Evolutionary conservation across 37 sponge, comb jelly and placozoan genomes (phyloP).

Genomic region (Eunapius fragilis): DNA sequence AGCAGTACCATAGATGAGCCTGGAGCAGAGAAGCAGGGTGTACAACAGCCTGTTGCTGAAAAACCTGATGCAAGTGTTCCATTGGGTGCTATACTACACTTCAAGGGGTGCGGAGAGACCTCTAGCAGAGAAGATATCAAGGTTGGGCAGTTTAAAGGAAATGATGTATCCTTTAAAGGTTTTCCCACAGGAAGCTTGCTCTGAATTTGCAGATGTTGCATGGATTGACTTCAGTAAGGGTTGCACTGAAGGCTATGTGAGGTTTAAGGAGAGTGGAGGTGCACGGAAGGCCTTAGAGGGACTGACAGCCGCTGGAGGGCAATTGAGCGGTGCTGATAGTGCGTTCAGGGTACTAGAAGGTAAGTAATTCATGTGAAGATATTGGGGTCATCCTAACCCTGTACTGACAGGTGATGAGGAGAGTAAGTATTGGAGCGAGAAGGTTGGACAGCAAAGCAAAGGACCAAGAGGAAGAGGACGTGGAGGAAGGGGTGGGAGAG

Average conservation of each 20-base stretch:
- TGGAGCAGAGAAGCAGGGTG: background rate
- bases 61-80: background rate
- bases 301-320: background rate
- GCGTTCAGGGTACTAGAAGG: background rate
- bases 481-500: background rate
- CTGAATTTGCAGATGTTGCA: conserved; percentile 57
- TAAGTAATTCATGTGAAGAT: background rate
- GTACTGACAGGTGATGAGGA: background rate
- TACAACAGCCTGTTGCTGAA: background rate
- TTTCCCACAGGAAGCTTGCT: conserved; percentile 49
- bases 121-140: conserved; percentile 48
- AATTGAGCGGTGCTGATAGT: conserved; percentile 50
- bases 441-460: background rate
- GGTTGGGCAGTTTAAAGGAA: too few species aligned
- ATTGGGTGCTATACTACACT: conserved; percentile 59
- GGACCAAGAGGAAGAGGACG: background rate
- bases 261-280: conserved; percentile 65
- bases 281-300: conserved; percentile 64
- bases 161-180: too few species aligned
- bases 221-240: conserved; percentile 70
- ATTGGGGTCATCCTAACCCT: background rate
- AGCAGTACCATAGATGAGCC: background rate
- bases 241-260: conserved; percentile 79
- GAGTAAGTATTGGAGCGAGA: background rate
- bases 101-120: conserved; percentile 46